These are phyloP conservation scores for Petrocephalus microphthalmus DNA, from an alignment of 2,113 vertebrate genomes.

Conservation along the genomic window DNA sequence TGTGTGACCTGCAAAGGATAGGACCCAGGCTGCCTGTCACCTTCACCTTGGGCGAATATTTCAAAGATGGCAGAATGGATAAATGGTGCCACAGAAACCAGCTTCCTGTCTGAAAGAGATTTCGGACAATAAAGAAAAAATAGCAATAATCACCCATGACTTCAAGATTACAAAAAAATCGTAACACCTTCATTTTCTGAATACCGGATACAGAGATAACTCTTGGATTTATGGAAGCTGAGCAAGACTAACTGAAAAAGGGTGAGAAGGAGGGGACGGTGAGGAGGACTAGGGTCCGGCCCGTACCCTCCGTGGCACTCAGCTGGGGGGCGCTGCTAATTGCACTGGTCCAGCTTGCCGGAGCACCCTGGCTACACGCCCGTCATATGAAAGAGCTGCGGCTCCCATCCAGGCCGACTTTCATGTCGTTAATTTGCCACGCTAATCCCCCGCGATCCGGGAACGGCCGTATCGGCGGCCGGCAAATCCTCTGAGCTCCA, in stretches of 20 bases:
- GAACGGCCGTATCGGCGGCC: slow-evolving; percentile 35
- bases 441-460: slow-evolving; percentile 54
- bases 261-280: not conserved
- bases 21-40: not conserved
- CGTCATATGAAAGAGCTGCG: slow-evolving; percentile 40
- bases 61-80: not conserved
- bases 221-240: not conserved
- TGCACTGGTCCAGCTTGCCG: slow-evolving; percentile 50
- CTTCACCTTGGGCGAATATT: not conserved
- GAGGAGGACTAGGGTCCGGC: slow-evolving; percentile 21
- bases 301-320: slow-evolving; percentile 38
- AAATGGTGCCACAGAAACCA: not conserved
- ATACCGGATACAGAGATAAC: not conserved
- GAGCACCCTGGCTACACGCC: slow-evolving; percentile 51
- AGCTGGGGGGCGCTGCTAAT: slow-evolving; percentile 53
- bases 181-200: not conserved
- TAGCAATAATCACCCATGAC: not conserved
- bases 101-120: not conserved
- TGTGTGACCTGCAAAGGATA: no score
- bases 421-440: slow-evolving; percentile 58
- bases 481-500: slow-evolving; percentile 38
- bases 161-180: not conserved
- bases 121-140: no score
- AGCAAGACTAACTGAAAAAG: slow-evolving; percentile 7
- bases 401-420: slow-evolving; percentile 47